Conservation (phyloP, 2,888 invertebrate species). For the Drosophila neotestacea region DNA sequence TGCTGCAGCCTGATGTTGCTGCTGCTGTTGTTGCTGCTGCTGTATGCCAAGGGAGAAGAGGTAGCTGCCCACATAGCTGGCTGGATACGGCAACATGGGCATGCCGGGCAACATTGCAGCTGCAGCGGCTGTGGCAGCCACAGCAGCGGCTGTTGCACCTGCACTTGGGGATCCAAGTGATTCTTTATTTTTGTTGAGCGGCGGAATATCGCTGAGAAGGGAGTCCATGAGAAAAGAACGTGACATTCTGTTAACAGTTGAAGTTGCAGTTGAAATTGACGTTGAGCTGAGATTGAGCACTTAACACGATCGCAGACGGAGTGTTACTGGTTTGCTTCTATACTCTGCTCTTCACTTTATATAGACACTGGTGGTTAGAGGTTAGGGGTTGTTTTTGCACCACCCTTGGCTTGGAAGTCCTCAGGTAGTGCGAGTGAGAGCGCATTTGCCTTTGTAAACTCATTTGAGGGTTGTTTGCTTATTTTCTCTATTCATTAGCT, state of each 20-base stretch:
- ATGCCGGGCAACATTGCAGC: constrained; percentile 81
- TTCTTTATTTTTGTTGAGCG: constrained; percentile 83
- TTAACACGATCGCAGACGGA: constrained; percentile 76
- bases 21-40: constrained; percentile 86
- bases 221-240: constrained; percentile 93
- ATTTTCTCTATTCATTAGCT: constrained; percentile 62
- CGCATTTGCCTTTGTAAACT: constrained; percentile 56
- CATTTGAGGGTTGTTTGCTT: constrained; percentile 80
- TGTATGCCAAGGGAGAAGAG: constrained; percentile 88
- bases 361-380: constrained; percentile 40
- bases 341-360: constrained; percentile 66
- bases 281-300: constrained; percentile 22
- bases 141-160: constrained; percentile 67
- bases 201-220: constrained; percentile 89
- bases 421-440: constrained; percentile 27
- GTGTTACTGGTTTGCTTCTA: constrained; percentile 67
- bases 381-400: constrained; percentile 59
- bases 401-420: constrained; percentile 46
- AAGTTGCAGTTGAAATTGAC: background rate
- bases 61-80: constrained; percentile 88
- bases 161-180: constrained; percentile 67
- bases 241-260: constrained; percentile 87
- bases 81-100: constrained; percentile 88
- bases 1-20: constrained; percentile 57
- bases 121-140: constrained; percentile 86